Evolutionary conservation across 2,113 vertebrate genomes (phyloP).

Genomic region (Proteles cristata): DNA sequence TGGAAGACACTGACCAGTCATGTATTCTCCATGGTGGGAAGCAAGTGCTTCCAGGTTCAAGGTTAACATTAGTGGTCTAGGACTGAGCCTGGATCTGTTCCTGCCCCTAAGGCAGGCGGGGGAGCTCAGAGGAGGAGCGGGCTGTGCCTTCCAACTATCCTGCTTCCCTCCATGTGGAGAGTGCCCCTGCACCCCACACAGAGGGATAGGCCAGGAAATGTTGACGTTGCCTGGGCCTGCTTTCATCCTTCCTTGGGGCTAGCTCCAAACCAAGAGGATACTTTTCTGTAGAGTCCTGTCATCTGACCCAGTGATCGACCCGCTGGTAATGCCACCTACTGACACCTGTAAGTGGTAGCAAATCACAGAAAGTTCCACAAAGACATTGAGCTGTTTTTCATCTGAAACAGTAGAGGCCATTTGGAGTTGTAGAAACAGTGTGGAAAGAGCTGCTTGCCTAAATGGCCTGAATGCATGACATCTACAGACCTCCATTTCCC

Average conservation of each 20-base stretch:
- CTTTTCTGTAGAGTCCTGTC: not conserved
- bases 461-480: too few species aligned
- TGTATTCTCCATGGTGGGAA: not conserved
- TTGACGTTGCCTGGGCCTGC: not conserved
- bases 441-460: not conserved
- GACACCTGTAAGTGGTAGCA: not conserved
- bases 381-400: not conserved
- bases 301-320: not conserved
- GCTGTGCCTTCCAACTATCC: not conserved
- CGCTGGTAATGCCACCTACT: not conserved
- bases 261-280: not conserved
- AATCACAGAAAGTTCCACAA: not conserved
- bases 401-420: not conserved
- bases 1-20: not conserved
- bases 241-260: not conserved
- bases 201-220: not conserved
- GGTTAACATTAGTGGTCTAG: not conserved
- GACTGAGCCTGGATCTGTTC: not conserved
- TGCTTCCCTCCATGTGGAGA: not conserved
- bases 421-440: not conserved
- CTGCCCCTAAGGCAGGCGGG: not conserved
- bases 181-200: not conserved
- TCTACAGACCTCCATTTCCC: not conserved
- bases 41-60: not conserved
- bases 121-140: accelerated